Conservation (phyloP, 2,888 invertebrate genomes). For the Mechanitis mazaeus region DNA sequence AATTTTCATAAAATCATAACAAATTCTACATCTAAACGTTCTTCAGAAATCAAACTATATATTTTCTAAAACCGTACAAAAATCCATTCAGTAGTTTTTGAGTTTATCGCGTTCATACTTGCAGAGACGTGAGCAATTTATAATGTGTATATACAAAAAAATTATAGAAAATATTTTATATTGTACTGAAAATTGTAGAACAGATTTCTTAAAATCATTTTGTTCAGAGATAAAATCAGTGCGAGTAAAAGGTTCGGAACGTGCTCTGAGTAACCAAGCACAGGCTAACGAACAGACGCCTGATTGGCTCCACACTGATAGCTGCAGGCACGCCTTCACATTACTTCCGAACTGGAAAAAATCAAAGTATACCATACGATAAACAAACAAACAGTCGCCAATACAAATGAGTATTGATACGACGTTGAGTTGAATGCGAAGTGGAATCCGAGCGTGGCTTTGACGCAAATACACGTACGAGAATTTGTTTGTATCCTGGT, state of each 20-base stretch:
- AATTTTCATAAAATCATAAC: too few relatives aligned
- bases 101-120: too few relatives aligned
- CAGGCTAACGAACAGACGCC: conserved; percentile 57
- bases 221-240: conserved; percentile 66
- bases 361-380: conserved; percentile 69
- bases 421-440: conserved; percentile 59
- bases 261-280: conserved; percentile 68
- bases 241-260: conserved; percentile 72
- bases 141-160: too few relatives aligned
- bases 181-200: conserved; percentile 3
- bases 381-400: conserved; percentile 70
- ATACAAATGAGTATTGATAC: conserved; percentile 72
- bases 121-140: too few relatives aligned
- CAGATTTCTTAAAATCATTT: conserved; percentile 40
- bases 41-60: too few relatives aligned
- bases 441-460: conserved; percentile 62
- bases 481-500: conserved; percentile 71
- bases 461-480: conserved; percentile 69
- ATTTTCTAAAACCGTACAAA: too few relatives aligned
- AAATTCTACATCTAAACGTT: too few relatives aligned
- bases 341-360: conserved; percentile 74
- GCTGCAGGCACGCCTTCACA: conserved; percentile 64
- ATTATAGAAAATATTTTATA: not conserved
- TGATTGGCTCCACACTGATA: conserved; percentile 64
- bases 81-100: too few relatives aligned